Base-by-base conservation (phyloP, 1,140 invertebrate species). In the Drosophila ironensis region DNA sequence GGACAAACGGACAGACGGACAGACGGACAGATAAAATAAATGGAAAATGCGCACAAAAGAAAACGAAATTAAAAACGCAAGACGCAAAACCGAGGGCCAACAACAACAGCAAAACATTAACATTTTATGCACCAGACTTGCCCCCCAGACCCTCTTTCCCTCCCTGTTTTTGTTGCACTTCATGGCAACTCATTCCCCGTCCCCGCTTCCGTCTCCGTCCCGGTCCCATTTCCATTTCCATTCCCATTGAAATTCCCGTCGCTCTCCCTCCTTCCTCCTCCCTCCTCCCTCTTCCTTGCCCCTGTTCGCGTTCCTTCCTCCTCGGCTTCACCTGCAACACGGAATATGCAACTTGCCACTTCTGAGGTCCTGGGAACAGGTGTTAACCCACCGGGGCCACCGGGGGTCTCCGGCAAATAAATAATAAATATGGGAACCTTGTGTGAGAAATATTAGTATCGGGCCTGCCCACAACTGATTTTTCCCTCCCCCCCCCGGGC, bases 31-130 rank as follows among this genome's bases (percentile, higher is more conserved):
- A 64, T 45, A 37, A 63, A 73, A 75, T 60, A 71, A 82, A 72
- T 76, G 60, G 51, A 47, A 63, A 78, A 70, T 78, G 61, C 67
- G 42, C 37, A 68, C 64, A 78, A 74, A 80, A 73, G 80, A 78
- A 84, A 84, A 86, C 69, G 78, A 82, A 82, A 82, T 82, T 84
- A 78, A 73, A 84, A 78, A 84, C 72, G 72, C 52, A 80, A 80
- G 69, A 63, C 57, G 69, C 69, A 56, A 42, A 47, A 17, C 40
- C 25, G 48, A 51, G 27, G 14, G 42, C 47, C 53, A 24, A 47
- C 42, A 63, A 37, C 56, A 60, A 52, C 50, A 59, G 11, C n/a
- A 30, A 30, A 61, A 54, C 56, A 61, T 14, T 17, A 47, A 60
- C 57, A 59, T 66, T 56, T 54, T 42, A 60, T 60, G 27, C 35